phyloP scores from a whole-genome alignment of 1,140 invertebrate genomes.

The Babylonia areolata region DNA sequence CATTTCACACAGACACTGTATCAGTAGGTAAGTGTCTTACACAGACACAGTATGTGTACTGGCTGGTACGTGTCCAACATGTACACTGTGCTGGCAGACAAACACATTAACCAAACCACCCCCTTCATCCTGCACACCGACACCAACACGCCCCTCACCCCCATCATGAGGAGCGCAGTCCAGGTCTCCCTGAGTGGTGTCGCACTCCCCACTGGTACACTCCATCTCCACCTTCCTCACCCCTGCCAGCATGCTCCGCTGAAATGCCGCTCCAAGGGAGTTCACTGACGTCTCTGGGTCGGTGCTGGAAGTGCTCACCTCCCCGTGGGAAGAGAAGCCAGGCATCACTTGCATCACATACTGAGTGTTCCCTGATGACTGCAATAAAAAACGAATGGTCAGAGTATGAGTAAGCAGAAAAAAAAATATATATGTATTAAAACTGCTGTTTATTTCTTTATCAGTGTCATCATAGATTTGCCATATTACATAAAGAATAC shows the following conservation, averaged over 20 bases:
- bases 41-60: too few species aligned
- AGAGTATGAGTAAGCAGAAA: too few species aligned
- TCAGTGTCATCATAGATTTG: too few species aligned
- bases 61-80: background rate
- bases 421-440: too few species aligned
- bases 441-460: too few species aligned
- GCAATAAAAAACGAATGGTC: background rate
- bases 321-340: conserved; percentile 42
- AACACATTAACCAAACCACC: background rate
- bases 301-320: conserved; percentile 52
- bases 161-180: conserved; percentile 28
- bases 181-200: conserved; percentile 68
- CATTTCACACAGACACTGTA: too few species aligned
- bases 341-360: conserved; percentile 47
- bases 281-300: conserved; percentile 7
- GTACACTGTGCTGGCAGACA: too few species aligned
- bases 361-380: conserved; percentile 17
- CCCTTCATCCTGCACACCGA: too few species aligned
- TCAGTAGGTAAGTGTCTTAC: too few species aligned
- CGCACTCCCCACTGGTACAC: conserved; percentile 60
- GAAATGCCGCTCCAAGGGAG: conserved; percentile 22
- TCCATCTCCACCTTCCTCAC: conserved; percentile 31
- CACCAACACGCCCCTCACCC: background rate
- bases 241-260: background rate
- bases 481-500: too few species aligned